These are phyloP conservation scores for Saguinus imperator DNA, from an alignment of 2,113 vertebrate species.

Conservation along the genomic window DNA sequence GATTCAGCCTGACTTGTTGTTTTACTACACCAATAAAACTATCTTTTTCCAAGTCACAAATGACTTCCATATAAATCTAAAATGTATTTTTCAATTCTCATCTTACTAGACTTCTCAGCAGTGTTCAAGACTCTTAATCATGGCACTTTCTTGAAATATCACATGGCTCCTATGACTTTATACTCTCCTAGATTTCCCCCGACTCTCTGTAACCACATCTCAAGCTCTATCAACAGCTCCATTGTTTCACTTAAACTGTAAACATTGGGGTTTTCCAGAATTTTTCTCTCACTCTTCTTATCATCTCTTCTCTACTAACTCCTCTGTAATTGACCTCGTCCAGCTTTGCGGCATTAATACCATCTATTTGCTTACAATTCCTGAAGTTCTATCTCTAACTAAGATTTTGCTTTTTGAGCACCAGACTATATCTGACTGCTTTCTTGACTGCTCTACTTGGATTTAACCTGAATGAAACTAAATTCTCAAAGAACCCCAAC, in stretches of 20 bases:
- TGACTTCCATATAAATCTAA: neutral
- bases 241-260: neutral
- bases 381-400: neutral
- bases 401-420: neutral
- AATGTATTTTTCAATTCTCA: neutral
- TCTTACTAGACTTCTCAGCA: neutral
- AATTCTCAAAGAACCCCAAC: neutral
- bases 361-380: neutral
- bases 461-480: neutral
- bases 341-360: neutral
- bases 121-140: neutral
- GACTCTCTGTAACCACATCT: neutral
- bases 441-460: neutral
- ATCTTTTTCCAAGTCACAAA: neutral
- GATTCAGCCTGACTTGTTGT: neutral
- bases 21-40: neutral
- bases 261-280: neutral
- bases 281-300: neutral
- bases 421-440: neutral
- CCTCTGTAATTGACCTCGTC: neutral
- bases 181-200: neutral
- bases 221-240: neutral
- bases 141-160: neutral
- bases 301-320: neutral
- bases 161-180: accelerated